Evolutionary conservation across 2,888 invertebrate genomes (phyloP).

Genomic region (Acleris literana): DNA sequence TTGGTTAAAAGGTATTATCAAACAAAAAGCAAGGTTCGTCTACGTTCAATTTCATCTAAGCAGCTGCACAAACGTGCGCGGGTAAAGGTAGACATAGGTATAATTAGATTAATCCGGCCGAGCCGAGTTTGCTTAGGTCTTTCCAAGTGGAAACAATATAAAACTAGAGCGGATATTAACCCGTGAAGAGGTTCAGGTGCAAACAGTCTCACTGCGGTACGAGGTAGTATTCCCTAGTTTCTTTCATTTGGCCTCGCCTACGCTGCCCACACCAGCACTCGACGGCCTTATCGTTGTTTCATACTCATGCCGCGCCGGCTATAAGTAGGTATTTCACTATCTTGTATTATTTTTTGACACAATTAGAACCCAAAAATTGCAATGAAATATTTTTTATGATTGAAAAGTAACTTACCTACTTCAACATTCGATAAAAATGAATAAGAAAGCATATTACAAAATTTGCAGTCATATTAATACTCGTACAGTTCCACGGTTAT

Average conservation of each 20-base stretch:
- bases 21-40: conserved; percentile 6
- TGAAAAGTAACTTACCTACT: too few relatives aligned
- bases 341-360: background rate
- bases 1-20: background rate
- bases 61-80: conserved; percentile 26
- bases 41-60: conserved; percentile 28
- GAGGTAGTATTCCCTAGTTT: conserved; percentile 59
- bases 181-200: conserved; percentile 73
- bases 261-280: conserved; percentile 38
- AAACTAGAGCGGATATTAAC: conserved; percentile 78
- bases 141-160: conserved; percentile 70
- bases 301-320: background rate
- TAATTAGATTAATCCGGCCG: conserved; percentile 74
- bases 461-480: too few relatives aligned
- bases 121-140: conserved; percentile 74
- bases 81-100: conserved; percentile 38
- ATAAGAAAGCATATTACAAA: too few relatives aligned
- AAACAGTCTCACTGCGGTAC: conserved; percentile 58
- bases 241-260: conserved; percentile 60
- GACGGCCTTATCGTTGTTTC: conserved; percentile 23
- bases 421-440: too few relatives aligned
- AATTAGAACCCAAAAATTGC: too few relatives aligned
- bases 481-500: too few relatives aligned
- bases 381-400: too few relatives aligned
- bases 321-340: conserved; percentile 4